A percentile compares a stretch with the other conserved stretches of the same genome.
phyloP scores from a whole-genome alignment of 1,140 invertebrate species.

The Platyura marginata region DNA sequence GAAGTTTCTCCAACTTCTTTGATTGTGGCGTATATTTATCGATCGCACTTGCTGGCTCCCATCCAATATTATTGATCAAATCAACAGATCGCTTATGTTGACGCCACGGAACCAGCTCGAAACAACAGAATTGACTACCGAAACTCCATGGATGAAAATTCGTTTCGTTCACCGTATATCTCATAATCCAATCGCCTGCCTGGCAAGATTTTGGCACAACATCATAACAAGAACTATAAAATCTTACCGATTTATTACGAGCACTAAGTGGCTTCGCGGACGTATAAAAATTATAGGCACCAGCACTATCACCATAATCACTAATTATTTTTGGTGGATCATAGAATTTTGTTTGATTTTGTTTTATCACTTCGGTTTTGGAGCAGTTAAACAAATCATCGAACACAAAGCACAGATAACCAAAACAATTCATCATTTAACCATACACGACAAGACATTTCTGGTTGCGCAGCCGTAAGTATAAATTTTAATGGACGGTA shows the following conservation, averaged over 20 bases:
- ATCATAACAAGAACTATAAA: neutral
- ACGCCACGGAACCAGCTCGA: constrained; percentile 21
- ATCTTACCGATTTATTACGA: neutral
- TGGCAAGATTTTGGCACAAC: constrained; percentile 1
- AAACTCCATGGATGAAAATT: constrained; percentile 17
- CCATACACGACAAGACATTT: too few species aligned
- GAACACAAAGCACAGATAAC: neutral
- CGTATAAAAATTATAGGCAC: neutral
- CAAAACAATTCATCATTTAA: constrained; percentile 1
- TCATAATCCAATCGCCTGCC: constrained; percentile 5
- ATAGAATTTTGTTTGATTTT: neutral
- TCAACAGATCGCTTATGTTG: constrained; percentile 8
- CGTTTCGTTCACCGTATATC: constrained; percentile 11
- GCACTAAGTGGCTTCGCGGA: neutral
- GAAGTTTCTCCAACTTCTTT: too few species aligned
- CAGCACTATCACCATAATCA: neutral
- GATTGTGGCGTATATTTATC: too few species aligned
- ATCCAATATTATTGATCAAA: constrained; percentile 6
- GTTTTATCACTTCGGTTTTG: neutral
- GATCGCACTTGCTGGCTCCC: neutral
- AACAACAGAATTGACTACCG: constrained; percentile 11
- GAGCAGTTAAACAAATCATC: neutral
- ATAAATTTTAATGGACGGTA: too few species aligned
- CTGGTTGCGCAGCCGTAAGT: too few species aligned
- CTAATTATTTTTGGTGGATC: too few species aligned